phyloP scores from a whole-genome alignment of 2,797 vertebrate genomes.

The Dryobates pubescens region DNA sequence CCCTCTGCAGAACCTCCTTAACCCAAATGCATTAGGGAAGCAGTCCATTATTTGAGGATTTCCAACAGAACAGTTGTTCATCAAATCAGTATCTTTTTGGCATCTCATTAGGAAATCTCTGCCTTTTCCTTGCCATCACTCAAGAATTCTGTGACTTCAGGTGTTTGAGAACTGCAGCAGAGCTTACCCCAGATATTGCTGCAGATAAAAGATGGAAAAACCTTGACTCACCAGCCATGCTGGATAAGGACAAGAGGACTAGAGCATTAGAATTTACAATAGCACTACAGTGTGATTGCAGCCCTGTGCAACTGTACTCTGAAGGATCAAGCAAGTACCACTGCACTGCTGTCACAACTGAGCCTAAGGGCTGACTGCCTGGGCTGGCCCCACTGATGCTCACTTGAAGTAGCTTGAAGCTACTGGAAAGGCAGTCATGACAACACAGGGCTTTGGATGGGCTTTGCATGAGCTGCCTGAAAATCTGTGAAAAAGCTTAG shows the following conservation, averaged over 20 bases:
- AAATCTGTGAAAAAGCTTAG: not conserved
- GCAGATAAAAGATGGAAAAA: not conserved
- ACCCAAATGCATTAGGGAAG: too few species aligned
- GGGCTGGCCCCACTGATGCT: not conserved
- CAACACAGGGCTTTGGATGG: not conserved
- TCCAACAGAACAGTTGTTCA: not conserved
- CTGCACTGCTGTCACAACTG: not conserved
- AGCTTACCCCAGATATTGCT: not conserved
- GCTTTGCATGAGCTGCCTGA: not conserved
- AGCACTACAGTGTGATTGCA: not conserved
- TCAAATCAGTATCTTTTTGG: not conserved
- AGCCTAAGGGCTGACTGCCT: not conserved
- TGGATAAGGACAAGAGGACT: not conserved
- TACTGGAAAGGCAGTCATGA: not conserved
- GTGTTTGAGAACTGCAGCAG: not conserved
- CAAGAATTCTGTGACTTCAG: not conserved
- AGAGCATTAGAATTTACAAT: not conserved
- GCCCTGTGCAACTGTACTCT: too few species aligned
- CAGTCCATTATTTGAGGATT: not conserved
- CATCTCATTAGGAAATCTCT: not conserved
- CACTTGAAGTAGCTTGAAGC: not conserved
- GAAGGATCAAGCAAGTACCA: not conserved
- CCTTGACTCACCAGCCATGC: not conserved
- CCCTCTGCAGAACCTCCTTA: too few species aligned
- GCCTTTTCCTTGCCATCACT: not conserved